phyloP scores from a whole-genome alignment of 2,888 invertebrate species.

The Pterostichus madidus region DNA sequence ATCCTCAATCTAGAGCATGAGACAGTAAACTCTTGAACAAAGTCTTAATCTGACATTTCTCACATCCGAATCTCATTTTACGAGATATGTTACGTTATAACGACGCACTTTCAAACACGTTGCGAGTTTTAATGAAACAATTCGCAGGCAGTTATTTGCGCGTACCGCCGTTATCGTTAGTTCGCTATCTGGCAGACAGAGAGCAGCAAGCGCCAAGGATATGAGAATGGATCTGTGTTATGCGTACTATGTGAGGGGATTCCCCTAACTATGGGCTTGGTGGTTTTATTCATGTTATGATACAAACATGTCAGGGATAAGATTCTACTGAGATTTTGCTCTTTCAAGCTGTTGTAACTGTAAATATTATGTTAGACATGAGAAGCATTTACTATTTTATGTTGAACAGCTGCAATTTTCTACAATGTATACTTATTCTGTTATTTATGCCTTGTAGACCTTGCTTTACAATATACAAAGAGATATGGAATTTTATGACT shows the following conservation, averaged over 20 bases:
- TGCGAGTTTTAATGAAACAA: slow-evolving; percentile 59
- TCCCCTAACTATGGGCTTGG: slow-evolving; percentile 26
- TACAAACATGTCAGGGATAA: slow-evolving; percentile 20
- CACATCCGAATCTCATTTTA: slow-evolving; percentile 31
- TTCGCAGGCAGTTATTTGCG: slow-evolving; percentile 60
- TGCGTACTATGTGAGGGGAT: not conserved
- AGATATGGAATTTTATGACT: too few relatives aligned
- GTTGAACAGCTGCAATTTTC: too few relatives aligned
- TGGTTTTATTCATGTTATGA: slow-evolving; percentile 7
- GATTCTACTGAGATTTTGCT: slow-evolving; percentile 17
- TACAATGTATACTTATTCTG: too few relatives aligned
- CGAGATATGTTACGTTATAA: slow-evolving; percentile 17
- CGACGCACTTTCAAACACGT: slow-evolving; percentile 52
- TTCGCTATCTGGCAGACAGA: slow-evolving; percentile 26
- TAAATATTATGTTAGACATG: slow-evolving; percentile 2
- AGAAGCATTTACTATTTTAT: slow-evolving; percentile 19
- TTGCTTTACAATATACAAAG: too few relatives aligned
- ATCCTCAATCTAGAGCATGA: not conserved
- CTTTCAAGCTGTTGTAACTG: slow-evolving; percentile 13
- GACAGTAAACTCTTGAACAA: not conserved
- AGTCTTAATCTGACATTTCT: slow-evolving; percentile 24
- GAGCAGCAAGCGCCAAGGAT: slow-evolving; percentile 17
- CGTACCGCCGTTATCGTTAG: slow-evolving; percentile 22
- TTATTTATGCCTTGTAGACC: too few relatives aligned
- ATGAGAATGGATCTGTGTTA: not conserved